A percentile compares a stretch with the other conserved stretches of the same genome.
Evolutionary conservation across 2,113 vertebrate species (phyloP).

Genomic region (Poeciliopsis occidentalis): DNA sequence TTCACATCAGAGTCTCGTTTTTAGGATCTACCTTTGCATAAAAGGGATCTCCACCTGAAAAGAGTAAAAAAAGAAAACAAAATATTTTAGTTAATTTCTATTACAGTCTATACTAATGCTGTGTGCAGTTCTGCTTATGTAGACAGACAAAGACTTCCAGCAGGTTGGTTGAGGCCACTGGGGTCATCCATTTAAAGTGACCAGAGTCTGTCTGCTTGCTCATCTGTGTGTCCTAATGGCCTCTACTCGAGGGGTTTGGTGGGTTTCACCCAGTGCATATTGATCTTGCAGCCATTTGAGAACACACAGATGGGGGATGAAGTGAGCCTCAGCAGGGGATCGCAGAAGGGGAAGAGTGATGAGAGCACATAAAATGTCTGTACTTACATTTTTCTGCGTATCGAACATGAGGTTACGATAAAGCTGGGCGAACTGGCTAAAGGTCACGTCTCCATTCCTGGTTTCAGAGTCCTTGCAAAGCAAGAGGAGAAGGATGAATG

Average conservation of each 20-base stretch:
- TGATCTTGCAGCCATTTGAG: conserved; percentile 80
- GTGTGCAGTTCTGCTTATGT: background rate
- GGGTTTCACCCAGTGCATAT: conserved; percentile 74
- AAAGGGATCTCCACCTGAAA: conserved; percentile 90
- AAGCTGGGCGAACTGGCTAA: conserved; percentile 93
- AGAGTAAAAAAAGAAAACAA: conserved; percentile 16
- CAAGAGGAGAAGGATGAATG: background rate
- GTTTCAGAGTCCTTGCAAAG: conserved; percentile 90
- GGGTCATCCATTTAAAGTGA: conserved; percentile 72
- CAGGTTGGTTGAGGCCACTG: conserved; percentile 35
- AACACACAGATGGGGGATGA: conserved; percentile 58
- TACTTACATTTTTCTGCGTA: conserved; percentile 91
- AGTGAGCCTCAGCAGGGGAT: conserved; percentile 44
- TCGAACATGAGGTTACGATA: conserved; percentile 97
- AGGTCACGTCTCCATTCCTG: conserved; percentile 92
- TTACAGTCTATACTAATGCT: conserved; percentile 20
- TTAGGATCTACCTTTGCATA: conserved; percentile 81
- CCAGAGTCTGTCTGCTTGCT: conserved; percentile 49
- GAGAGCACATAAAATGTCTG: conserved; percentile 28
- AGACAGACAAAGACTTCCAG: conserved; percentile 36
- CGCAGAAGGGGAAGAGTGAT: conserved; percentile 43
- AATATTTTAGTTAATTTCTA: conserved; percentile 23
- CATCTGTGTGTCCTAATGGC: conserved; percentile 70
- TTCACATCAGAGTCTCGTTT: background rate
- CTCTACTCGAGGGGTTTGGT: conserved; percentile 68